phyloP scores from a whole-genome alignment of 1,140 invertebrate species.

The Drusus annulatus region DNA sequence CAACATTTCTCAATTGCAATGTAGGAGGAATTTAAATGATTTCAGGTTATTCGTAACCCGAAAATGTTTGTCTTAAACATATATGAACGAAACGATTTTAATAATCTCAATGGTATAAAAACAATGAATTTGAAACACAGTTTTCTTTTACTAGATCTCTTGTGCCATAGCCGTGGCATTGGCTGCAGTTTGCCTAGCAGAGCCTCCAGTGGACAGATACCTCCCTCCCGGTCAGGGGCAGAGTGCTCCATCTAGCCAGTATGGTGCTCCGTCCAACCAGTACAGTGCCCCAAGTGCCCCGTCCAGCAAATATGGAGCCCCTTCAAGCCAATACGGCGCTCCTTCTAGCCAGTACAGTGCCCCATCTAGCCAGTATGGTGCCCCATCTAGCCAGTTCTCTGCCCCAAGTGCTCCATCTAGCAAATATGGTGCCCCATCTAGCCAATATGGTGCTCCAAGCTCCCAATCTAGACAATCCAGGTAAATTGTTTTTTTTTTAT shows the following conservation, averaged over 20 bases:
- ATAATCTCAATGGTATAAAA: too few relatives aligned
- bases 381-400: neutral
- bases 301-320: slow-evolving; percentile 45
- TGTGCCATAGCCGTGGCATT: neutral
- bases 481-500: too few relatives aligned
- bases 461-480: neutral
- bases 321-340: neutral
- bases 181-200: slow-evolving; percentile 8
- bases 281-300: slow-evolving; percentile 53
- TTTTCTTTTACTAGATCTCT: neutral
- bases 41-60: too few relatives aligned
- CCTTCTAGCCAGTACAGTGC: too few relatives aligned
- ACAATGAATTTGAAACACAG: too few relatives aligned
- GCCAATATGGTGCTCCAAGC: slow-evolving; percentile 44
- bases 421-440: too few relatives aligned
- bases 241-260: slow-evolving; percentile 44
- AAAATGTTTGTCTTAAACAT: too few relatives aligned
- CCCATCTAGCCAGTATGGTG: slow-evolving; percentile 47
- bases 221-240: slow-evolving; percentile 28
- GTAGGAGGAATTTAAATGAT: too few relatives aligned
- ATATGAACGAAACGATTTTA: too few relatives aligned
- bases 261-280: slow-evolving; percentile 46
- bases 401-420: neutral
- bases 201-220: slow-evolving; percentile 33
- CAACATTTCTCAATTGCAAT: too few relatives aligned